Evolutionary conservation across 2,797 vertebrate genomes (phyloP).

Genomic region (Hirundo rustica): DNA sequence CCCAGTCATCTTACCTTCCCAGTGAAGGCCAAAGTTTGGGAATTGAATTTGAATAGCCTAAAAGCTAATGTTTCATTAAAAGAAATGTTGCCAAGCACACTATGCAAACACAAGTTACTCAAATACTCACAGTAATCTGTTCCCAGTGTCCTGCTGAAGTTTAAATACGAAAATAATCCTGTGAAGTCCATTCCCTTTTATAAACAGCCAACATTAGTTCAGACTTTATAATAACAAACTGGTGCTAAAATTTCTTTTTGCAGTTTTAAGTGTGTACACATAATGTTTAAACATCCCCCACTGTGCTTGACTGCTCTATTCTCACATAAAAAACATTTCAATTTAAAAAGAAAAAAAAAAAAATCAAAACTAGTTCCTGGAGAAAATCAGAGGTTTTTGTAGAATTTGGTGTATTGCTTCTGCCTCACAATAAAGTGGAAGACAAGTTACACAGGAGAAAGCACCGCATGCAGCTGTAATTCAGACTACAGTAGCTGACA

Average conservation of each 20-base stretch:
- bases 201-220: constrained; percentile 16
- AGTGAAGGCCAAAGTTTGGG: neutral
- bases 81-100: constrained; percentile 15
- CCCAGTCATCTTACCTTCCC: neutral
- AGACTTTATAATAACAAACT: constrained; percentile 24
- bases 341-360: neutral
- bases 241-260: constrained; percentile 14
- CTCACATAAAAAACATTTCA: neutral
- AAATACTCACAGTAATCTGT: constrained; percentile 17
- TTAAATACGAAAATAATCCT: constrained; percentile 27
- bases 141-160: constrained; percentile 14
- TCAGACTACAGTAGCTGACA: neutral
- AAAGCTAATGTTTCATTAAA: neutral
- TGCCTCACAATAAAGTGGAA: neutral
- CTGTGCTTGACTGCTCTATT: neutral
- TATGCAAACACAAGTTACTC: constrained; percentile 21
- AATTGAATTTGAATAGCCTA: neutral
- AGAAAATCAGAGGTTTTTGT: neutral
- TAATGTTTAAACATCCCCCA: neutral
- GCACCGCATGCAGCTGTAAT: neutral
- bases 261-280: neutral
- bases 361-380: neutral
- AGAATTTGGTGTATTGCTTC: neutral
- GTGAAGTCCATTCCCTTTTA: constrained; percentile 9
- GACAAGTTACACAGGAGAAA: neutral